These are phyloP conservation scores for Tenebrio molitor DNA, from an alignment of 1,140 invertebrate species.

Conservation along the genomic window DNA sequence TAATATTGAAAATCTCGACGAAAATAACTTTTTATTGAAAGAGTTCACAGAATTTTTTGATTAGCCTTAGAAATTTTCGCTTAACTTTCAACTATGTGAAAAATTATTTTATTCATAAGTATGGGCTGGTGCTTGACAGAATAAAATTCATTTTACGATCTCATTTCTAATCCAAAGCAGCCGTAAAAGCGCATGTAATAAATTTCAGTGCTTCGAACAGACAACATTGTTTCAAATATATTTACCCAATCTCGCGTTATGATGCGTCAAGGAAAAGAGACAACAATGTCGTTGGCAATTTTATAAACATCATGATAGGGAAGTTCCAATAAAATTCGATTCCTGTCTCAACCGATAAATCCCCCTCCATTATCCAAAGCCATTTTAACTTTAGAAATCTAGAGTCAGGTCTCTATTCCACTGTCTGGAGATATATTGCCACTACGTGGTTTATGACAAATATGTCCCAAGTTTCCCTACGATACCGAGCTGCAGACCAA, in stretches of 20 bases:
- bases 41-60: too few species aligned
- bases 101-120: constrained; percentile 5
- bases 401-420: constrained; percentile 25
- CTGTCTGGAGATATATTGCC: constrained; percentile 24
- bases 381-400: constrained; percentile 41
- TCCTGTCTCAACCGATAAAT: constrained; percentile 35
- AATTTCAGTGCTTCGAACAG: constrained; percentile 34
- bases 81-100: background rate
- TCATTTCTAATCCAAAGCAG: constrained; percentile 44
- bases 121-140: background rate
- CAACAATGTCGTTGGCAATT: constrained; percentile 20
- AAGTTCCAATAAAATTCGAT: constrained; percentile 32
- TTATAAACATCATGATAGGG: constrained; percentile 29
- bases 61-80: too few species aligned
- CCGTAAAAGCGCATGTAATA: constrained; percentile 35
- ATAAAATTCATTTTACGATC: constrained; percentile 43
- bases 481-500: constrained; percentile 25
- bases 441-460: constrained; percentile 37
- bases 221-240: constrained; percentile 38
- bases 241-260: constrained; percentile 21
- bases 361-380: constrained; percentile 32
- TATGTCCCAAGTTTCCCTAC: constrained; percentile 18
- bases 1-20: too few species aligned
- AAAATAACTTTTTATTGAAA: too few species aligned
- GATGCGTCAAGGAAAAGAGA: background rate